Evolutionary conservation across 2,888 invertebrate species (phyloP), one percentile per base, ranked within the genome.

Genomic region (Conistra vaccinii): DNA sequence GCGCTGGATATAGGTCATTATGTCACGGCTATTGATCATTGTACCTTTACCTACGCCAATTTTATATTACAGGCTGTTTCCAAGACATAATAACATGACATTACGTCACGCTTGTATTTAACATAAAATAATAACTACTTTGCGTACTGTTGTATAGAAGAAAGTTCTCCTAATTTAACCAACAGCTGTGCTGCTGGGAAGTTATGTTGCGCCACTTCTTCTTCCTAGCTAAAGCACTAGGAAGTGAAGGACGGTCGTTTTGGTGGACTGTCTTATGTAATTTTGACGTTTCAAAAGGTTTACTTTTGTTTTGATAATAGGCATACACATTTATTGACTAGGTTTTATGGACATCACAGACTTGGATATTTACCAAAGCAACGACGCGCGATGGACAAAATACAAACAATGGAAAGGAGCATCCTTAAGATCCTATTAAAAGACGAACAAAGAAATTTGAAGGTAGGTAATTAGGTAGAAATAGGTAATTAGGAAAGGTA

Each of bases 1-100:
- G 73, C 12, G 42, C 73, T 48, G 61, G 14, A 81, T 61, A 74
- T 81, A 75, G 81, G 78, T 78, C 81, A 81, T 60, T 32, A 73
- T 81, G 81, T 42, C 78, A 75, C 23, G 55, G 65, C 12, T 72
- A 80, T 78, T 74, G 65, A 81, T 66, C 60, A 74, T 10, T 53
- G 17, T 23, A 48, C 53, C 45, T 55, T 55, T 60, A 35, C 23
- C 10, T 65, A 55, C 32, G 60, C 17, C 35, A 53, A 63, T 39
- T 65, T 42, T 7, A 67, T 73, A 60, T 45, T 29, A 71, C 57
- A 63, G 29, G 45, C 29, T n/a, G 53, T 60, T 48, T 55, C 6
- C 26, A 17, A n/a, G 35, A 69, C 51, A 67, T 77, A 57, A 73
- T 77, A 57, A 73, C 23, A 23, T 5, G 9, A 26, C 10, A 17